Percentiles rank a stretch among this genome's conserved stretches.
phyloP scores from a whole-genome alignment of 1,140 invertebrate genomes.

The Chironomus tepperi region DNA sequence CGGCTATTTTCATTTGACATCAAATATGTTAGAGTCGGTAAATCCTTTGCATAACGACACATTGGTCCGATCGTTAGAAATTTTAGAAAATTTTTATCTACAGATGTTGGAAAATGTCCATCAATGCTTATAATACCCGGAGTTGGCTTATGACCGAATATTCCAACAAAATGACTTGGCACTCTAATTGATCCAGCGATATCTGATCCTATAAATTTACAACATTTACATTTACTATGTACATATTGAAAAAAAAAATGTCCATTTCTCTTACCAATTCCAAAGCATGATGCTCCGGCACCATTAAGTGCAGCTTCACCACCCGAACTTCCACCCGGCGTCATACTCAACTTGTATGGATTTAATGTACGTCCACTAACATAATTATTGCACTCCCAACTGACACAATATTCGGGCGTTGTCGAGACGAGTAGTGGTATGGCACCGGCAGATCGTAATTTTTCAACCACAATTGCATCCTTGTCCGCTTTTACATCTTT shows the following conservation, averaged over 20 bases:
- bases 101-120: slow-evolving; percentile 48
- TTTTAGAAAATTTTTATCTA: slow-evolving; percentile 42
- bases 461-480: slow-evolving; percentile 53
- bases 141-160: slow-evolving; percentile 82
- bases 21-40: slow-evolving; percentile 55
- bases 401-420: slow-evolving; percentile 67
- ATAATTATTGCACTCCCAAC: slow-evolving; percentile 63
- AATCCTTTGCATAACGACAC: slow-evolving; percentile 65
- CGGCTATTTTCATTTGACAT: slow-evolving; percentile 43
- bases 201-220: slow-evolving; percentile 57
- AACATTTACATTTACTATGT: not conserved
- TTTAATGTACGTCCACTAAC: slow-evolving; percentile 66
- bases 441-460: slow-evolving; percentile 57
- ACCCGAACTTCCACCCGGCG: slow-evolving; percentile 66
- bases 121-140: slow-evolving; percentile 46
- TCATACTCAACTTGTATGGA: slow-evolving; percentile 59
- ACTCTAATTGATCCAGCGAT: slow-evolving; percentile 79
- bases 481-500: slow-evolving; percentile 45
- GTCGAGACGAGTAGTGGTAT: slow-evolving; percentile 73
- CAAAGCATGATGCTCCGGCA: slow-evolving; percentile 63
- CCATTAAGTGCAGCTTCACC: slow-evolving; percentile 62
- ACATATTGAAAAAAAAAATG: not conserved
- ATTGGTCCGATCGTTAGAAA: slow-evolving; percentile 66
- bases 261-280: slow-evolving; percentile 43
- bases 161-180: slow-evolving; percentile 73